phyloP scores from a whole-genome alignment of 2,888 invertebrate species.

The Fragum whitleyi region DNA sequence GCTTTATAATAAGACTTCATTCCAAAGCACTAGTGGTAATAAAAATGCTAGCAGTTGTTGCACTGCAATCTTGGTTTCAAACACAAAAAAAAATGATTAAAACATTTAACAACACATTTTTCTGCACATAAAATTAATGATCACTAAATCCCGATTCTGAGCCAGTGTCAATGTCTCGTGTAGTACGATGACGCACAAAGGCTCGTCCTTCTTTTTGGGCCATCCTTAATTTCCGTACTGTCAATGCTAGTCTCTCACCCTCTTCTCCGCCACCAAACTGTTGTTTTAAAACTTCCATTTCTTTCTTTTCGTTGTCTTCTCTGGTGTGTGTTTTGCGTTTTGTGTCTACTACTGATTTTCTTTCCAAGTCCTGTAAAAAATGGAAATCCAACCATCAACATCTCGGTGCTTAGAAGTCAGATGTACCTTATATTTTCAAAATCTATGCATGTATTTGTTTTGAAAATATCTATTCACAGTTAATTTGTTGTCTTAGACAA shows the following conservation, averaged over 20 bases:
- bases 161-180: constrained; percentile 45
- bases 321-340: constrained; percentile 49
- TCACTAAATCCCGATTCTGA: constrained; percentile 60
- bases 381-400: too few species aligned
- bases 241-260: constrained; percentile 77
- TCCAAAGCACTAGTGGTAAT: neutral
- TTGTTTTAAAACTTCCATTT: constrained; percentile 71
- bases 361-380: constrained; percentile 56
- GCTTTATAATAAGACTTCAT: neutral
- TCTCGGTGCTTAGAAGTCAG: too few species aligned
- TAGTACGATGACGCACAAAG: constrained; percentile 55
- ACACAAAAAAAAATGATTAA: neutral
- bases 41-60: neutral
- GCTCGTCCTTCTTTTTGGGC: constrained; percentile 78
- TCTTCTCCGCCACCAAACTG: constrained; percentile 77
- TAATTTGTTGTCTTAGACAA: too few species aligned
- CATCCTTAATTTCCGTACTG: constrained; percentile 74
- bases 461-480: too few species aligned
- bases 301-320: constrained; percentile 66
- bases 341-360: constrained; percentile 55
- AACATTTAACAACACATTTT: neutral
- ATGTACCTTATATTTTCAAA: too few species aligned
- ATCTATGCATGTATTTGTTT: too few species aligned
- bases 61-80: neutral
- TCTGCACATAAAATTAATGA: neutral